These are phyloP conservation scores for Gonioctena quinquepunctata DNA, from an alignment of 1,140 invertebrate species.

Conservation along the genomic window DNA sequence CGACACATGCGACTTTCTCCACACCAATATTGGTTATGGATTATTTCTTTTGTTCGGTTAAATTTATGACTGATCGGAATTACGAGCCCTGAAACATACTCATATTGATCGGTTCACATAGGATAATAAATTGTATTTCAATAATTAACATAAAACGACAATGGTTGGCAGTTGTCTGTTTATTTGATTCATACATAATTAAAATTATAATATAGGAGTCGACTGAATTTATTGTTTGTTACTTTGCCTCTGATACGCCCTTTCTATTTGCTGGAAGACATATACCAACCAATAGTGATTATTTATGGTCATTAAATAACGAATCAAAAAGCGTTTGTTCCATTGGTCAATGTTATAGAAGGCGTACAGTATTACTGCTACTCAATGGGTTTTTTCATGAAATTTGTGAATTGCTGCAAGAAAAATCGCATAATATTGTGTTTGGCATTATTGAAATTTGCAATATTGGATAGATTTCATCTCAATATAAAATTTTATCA, in stretches of 20 bases:
- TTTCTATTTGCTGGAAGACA: not conserved
- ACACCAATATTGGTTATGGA: slow-evolving; percentile 10
- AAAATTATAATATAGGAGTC: slow-evolving; percentile 11
- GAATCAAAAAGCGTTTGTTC: too few relatives aligned
- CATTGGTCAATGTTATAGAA: too few relatives aligned
- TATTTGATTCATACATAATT: slow-evolving; percentile 16
- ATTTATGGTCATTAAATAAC: not conserved
- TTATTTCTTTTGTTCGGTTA: slow-evolving; percentile 14
- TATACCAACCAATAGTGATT: not conserved
- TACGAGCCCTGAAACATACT: slow-evolving; percentile 13
- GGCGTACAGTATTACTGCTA: too few relatives aligned
- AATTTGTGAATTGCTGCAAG: too few relatives aligned
- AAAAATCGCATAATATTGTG: too few relatives aligned
- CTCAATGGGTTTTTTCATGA: too few relatives aligned
- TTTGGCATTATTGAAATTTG: too few relatives aligned
- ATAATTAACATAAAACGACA: slow-evolving; percentile 23
- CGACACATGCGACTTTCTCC: slow-evolving; percentile 11
- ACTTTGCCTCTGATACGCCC: not conserved
- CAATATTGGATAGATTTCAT: too few relatives aligned
- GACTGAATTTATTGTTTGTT: not conserved
- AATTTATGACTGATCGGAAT: slow-evolving; percentile 16
- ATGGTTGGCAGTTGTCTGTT: slow-evolving; percentile 17
- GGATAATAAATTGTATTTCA: slow-evolving; percentile 16
- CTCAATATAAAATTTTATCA: too few relatives aligned
- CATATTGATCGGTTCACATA: slow-evolving; percentile 8